These are phyloP conservation scores for Falco peregrinus DNA, from an alignment of 2,797 vertebrate species.

Conservation along the genomic window DNA sequence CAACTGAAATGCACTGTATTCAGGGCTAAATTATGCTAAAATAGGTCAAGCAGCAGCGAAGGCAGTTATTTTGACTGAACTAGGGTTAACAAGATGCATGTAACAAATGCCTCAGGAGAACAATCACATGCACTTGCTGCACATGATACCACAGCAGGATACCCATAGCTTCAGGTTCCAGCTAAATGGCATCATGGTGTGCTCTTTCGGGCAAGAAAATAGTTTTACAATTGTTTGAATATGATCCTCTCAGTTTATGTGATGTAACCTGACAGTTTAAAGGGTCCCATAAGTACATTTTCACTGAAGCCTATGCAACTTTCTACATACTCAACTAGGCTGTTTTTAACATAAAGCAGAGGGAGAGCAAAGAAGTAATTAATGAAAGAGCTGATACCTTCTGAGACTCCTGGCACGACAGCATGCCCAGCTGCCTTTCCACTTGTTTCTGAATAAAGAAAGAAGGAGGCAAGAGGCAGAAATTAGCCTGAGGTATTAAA, in stretches of 20 bases:
- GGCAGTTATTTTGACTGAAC: slow-evolving; percentile 67
- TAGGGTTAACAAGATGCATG: slow-evolving; percentile 74
- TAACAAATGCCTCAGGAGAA: slow-evolving; percentile 72
- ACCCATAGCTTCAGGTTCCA: slow-evolving; percentile 73
- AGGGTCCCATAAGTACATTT: slow-evolving; percentile 40
- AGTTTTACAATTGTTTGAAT: slow-evolving; percentile 67
- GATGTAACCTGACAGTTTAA: slow-evolving; percentile 71
- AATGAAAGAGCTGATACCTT: slow-evolving; percentile 51
- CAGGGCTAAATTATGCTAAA: slow-evolving; percentile 65
- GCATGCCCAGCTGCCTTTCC: slow-evolving; percentile 24
- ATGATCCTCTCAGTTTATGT: slow-evolving; percentile 55
- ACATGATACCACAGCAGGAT: slow-evolving; percentile 74
- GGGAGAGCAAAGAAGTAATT: slow-evolving; percentile 52
- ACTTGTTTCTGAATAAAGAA: slow-evolving; percentile 17
- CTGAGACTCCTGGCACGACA: slow-evolving; percentile 38
- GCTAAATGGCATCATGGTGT: slow-evolving; percentile 74
- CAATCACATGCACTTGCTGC: slow-evolving; percentile 60
- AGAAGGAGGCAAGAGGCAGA: slow-evolving; percentile 2
- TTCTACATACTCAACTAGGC: slow-evolving; percentile 30
- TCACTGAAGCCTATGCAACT: background rate
- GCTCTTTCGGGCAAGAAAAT: slow-evolving; percentile 72
- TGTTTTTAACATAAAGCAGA: slow-evolving; percentile 56
- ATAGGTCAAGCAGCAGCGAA: slow-evolving; percentile 72
- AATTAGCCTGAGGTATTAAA: slow-evolving; percentile 7
- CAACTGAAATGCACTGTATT: background rate